Percentiles rank a stretch among this genome's conserved stretches.
Evolutionary conservation across 2,888 invertebrate genomes (phyloP).

Genomic region (Lumbricus terrestris): DNA sequence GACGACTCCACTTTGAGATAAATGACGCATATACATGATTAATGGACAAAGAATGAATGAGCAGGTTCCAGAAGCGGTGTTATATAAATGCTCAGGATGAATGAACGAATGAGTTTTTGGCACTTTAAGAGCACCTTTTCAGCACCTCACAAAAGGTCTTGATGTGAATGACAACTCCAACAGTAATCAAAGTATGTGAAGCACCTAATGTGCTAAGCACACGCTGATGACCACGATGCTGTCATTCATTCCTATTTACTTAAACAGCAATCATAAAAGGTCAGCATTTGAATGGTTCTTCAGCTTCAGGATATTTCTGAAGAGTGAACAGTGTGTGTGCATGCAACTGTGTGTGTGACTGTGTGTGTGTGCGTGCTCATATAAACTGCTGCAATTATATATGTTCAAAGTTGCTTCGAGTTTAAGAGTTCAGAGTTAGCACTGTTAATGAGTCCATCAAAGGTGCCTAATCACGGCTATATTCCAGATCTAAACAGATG

Average conservation of each 20-base stretch:
- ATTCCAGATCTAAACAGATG: too few species aligned
- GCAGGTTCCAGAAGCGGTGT: too few species aligned
- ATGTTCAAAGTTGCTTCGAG: background rate
- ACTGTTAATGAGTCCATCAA: background rate
- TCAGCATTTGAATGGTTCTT: too few species aligned
- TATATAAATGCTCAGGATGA: too few species aligned
- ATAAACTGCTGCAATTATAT: background rate
- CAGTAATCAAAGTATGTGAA: background rate
- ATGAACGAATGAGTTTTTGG: too few species aligned
- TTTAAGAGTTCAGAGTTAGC: background rate
- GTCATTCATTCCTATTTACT: background rate
- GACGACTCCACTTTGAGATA: background rate
- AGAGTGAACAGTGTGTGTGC: too few species aligned
- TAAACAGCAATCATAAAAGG: background rate
- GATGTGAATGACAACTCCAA: background rate
- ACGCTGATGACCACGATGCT: background rate
- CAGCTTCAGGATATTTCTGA: too few species aligned
- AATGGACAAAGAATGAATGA: background rate
- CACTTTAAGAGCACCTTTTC: background rate
- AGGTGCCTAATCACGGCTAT: background rate
- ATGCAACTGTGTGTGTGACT: too few species aligned
- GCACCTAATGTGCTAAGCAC: background rate
- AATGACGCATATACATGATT: background rate
- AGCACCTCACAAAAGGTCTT: background rate
- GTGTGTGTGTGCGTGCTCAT: background rate